Conservation (phyloP, 2,113 vertebrate genomes). For the Nothocercus julius region DNA sequence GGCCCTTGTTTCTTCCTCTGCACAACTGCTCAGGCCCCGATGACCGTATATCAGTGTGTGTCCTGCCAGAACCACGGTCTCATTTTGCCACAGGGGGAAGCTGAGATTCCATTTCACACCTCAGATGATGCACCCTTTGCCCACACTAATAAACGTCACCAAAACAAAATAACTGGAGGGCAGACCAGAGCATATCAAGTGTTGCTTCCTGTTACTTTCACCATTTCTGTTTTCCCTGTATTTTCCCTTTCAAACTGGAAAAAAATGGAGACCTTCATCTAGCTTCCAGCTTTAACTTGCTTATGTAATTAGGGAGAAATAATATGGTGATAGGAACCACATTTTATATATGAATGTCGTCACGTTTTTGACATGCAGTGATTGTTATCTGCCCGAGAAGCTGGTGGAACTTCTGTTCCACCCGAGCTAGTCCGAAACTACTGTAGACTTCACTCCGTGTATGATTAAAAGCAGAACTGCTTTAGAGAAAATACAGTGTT, state of each 20-base stretch:
- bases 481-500: not conserved
- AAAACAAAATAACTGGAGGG: not conserved
- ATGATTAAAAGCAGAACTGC: not conserved
- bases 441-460: rapidly evolving
- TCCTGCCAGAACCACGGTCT: not conserved
- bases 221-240: not conserved
- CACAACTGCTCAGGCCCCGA: not conserved
- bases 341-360: not conserved
- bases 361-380: not conserved
- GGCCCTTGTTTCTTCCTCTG: not conserved
- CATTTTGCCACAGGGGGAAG: not conserved
- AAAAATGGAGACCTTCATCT: not conserved
- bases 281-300: slow-evolving; percentile 11
- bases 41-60: not conserved
- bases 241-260: not conserved
- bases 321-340: not conserved
- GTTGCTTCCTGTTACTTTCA: not conserved
- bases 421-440: not conserved
- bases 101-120: not conserved
- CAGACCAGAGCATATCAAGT: rapidly evolving
- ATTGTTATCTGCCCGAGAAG: not conserved
- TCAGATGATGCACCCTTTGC: not conserved
- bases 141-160: not conserved
- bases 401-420: not conserved
- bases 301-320: not conserved